Evolutionary conservation across 2,797 vertebrate species (phyloP).

Genomic region (Buceros bicornis): DNA sequence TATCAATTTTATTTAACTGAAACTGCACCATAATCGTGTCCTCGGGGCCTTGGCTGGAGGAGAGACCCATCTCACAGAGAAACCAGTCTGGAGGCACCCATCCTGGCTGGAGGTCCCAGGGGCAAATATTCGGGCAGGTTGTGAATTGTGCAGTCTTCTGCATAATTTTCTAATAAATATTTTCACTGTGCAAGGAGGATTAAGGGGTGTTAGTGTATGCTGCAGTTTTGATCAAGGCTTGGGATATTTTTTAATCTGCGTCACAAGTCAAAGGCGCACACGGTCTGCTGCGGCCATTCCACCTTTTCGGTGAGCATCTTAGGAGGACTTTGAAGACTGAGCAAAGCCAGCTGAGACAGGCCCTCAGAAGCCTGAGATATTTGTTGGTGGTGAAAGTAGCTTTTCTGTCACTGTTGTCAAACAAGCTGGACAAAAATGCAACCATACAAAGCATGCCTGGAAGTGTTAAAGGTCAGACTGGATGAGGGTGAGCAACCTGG

Average conservation of each 20-base stretch:
- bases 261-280: background rate
- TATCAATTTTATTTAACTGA: constrained; percentile 68
- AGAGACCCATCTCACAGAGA: background rate
- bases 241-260: background rate
- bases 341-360: background rate
- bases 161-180: background rate
- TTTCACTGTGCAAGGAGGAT: background rate
- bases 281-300: rapidly evolving
- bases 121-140: background rate
- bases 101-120: background rate
- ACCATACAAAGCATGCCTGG: rapidly evolving
- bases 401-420: background rate
- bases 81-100: background rate
- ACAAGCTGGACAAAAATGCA: background rate
- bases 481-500: too few species aligned
- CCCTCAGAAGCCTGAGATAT: background rate
- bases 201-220: background rate
- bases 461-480: background rate
- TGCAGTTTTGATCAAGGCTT: background rate
- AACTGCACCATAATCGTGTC: background rate
- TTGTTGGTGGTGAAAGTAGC: background rate
- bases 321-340: background rate
- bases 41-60: background rate
- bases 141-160: background rate
- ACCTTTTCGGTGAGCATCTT: background rate